Percentiles rank a stretch among this genome's conserved stretches.
phyloP scores from a whole-genome alignment of 1,140 invertebrate species.

The Ceratitis capitata region DNA sequence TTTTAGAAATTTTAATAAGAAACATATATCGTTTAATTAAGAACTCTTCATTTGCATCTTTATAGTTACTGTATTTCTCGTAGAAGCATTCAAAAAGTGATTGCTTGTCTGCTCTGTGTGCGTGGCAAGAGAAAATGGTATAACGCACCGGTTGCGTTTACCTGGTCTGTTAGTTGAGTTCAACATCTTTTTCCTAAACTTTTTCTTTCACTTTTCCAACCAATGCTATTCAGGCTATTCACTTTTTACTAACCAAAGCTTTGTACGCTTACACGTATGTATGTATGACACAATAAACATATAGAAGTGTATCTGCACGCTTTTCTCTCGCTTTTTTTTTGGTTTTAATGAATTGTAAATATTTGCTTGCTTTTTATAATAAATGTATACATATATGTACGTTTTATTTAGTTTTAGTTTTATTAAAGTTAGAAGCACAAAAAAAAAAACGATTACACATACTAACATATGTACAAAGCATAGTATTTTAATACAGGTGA shows the following conservation, averaged over 20 bases:
- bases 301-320: not conserved
- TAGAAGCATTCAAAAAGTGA: not conserved
- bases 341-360: constrained; percentile 12
- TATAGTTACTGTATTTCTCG: not conserved
- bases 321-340: not conserved
- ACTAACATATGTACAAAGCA: too few relatives aligned
- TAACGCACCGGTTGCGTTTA: not conserved
- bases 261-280: not conserved
- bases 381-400: too few relatives aligned
- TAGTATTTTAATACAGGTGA: not conserved
- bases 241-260: not conserved
- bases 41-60: not conserved
- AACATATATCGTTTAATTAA: too few relatives aligned
- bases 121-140: too few relatives aligned
- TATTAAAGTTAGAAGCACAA: not conserved
- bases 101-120: not conserved
- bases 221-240: not conserved
- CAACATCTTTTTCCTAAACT: not conserved
- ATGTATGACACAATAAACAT: too few relatives aligned
- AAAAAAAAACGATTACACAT: not conserved
- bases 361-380: constrained; percentile 19
- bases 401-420: constrained; percentile 25
- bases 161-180: not conserved
- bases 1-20: too few relatives aligned
- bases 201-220: not conserved